phyloP scores from a whole-genome alignment of 2,797 vertebrate species.

The Muscicapa comitata region DNA sequence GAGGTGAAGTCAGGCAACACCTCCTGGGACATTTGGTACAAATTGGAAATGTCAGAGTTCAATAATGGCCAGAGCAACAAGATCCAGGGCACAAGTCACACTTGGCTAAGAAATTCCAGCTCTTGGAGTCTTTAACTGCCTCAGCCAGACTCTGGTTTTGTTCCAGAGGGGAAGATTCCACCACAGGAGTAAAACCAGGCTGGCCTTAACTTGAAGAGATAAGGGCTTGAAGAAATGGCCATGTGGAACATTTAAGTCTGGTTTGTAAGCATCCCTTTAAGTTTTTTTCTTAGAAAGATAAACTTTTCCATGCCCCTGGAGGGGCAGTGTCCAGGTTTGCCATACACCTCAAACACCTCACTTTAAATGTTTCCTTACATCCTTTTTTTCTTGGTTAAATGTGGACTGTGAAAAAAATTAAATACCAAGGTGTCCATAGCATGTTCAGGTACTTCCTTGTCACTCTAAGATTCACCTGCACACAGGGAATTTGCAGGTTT shows the following conservation, averaged over 20 bases:
- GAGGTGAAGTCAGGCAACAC: not conserved
- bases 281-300: not conserved
- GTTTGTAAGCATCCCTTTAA: not conserved
- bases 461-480: not conserved
- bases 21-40: not conserved
- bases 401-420: not conserved
- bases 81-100: not conserved
- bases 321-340: not conserved
- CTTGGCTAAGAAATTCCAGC: not conserved
- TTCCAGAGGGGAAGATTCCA: not conserved
- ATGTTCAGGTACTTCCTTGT: not conserved
- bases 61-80: not conserved
- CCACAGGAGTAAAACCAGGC: not conserved
- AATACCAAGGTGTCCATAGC: not conserved
- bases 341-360: rapidly evolving
- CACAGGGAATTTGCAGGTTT: not conserved
- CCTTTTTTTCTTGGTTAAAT: not conserved
- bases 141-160: not conserved
- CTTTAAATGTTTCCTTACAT: not conserved
- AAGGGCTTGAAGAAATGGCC: not conserved
- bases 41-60: not conserved
- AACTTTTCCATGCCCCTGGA: not conserved
- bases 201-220: not conserved
- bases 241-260: not conserved
- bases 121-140: not conserved